Base-by-base conservation (phyloP, 1,140 invertebrate genomes). In the Lepidurus packardi region DNA sequence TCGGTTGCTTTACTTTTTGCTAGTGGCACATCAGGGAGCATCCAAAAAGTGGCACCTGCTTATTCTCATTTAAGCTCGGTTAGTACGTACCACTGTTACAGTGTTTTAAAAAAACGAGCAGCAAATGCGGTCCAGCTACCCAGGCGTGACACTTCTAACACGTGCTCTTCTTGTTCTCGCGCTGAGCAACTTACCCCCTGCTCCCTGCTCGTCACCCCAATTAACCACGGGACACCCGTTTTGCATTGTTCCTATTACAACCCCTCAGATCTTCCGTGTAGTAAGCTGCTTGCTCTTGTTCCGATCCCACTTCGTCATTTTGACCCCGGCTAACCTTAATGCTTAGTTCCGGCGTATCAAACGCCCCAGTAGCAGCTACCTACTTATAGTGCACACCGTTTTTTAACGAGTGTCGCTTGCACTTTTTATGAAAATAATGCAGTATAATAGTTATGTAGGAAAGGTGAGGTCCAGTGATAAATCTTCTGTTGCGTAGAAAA, bases 141-240 rank as follows among this genome's bases (percentile, higher is more conserved):
- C 16, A 65, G 53, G 53, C 53, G 53, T 65, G 53, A 65, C 53
- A 65, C 53, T 65, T 65, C 16, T 65, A 65, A 65, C 53, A 65
- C 53, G 53, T 65, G 53, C 53, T 65, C 53, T 65, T 65, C 53
- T 65, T 65, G 53, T 65, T 65, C 53, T 9, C 53, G 53, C 53
- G 53, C 53, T 65, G 53, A 47, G 21, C 53, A 65, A 65, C 53
- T 65, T 65, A 16, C 9, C 53, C 53, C 53, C 53, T 65, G 53
- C 53, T 21, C 53, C 53, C 7, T 65, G 9, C 53, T 7, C 53
- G 53, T 65, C 53, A 65, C 53, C 13, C 53, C 53, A 65, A 65
- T 65, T 65, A 65, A 65, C 53, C 53, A 65, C 13, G 53, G 53
- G 53, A 16, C 53, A 65, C 53, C 53, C 34, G 34, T 34, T 65